Base-by-base conservation (phyloP, 1,140 invertebrate genomes). In the Drosophila punjabiensis region DNA sequence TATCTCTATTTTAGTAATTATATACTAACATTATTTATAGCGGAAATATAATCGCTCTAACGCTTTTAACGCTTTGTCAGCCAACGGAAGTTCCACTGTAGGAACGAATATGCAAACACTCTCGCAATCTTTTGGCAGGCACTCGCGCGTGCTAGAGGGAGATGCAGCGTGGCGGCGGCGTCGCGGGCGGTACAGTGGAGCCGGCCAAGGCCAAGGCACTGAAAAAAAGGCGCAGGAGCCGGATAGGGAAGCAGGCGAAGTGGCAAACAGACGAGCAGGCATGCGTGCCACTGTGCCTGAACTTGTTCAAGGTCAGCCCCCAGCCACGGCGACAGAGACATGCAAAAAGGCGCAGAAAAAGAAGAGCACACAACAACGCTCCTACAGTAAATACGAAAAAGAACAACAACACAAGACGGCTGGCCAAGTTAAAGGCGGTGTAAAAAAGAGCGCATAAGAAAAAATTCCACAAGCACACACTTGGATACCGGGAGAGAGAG, bases 301-400 rank as follows among this genome's bases (percentile, higher is more conserved):
- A 89, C 85, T 87, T 89, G 77, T 87, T 87, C 85, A 87, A 87
- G 84, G 84, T 89, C 85, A 77, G 64, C 30, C 45, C 56, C 16
- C 52, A 62, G 56, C 35, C 39, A 56, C 55, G 37, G 39, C 76
- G 48, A 61, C 56, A 45, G 30, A 70, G 53, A 60, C 76, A 85
- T 83, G 81, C 81, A 82, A 68, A 62, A 68, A 68, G 62, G 37
- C 35, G 16, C 30, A 47, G n/a, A 55, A 60, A 65, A 59, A 58
- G 52, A 45, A 64, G 37, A 71, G 35, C 55, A 73, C 55, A 73
- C 32, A 24, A 24, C 30, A 56, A 56, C 53, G 33, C 33, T 20
- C 53, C 32, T 55, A 35, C 53, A 55, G 53, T 35, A 55, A 55
- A 55, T 56, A 56, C 53, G 11, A 24, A 56, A 16, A 55, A 8